phyloP scores from a whole-genome alignment of 1,140 invertebrate species.

The Nasonia longicornis region DNA sequence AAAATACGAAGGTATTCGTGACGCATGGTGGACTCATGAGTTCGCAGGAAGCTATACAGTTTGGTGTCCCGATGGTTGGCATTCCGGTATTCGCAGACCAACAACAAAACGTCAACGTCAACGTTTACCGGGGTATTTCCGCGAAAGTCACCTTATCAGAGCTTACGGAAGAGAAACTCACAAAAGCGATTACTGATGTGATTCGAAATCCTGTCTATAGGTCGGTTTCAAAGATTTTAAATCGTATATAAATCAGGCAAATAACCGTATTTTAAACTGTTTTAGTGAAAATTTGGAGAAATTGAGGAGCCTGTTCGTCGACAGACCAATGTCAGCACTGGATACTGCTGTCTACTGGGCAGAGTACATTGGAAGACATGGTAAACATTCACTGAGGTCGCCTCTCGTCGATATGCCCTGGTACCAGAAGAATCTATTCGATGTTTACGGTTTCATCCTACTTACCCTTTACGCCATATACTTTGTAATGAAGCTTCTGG shows the following conservation, averaged over 20 bases:
- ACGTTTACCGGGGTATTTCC: slow-evolving; percentile 48
- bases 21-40: slow-evolving; percentile 80
- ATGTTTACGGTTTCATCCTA: slow-evolving; percentile 12
- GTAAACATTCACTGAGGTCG: background rate
- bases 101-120: slow-evolving; percentile 68
- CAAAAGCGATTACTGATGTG: slow-evolving; percentile 55
- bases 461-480: background rate
- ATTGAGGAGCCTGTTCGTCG: background rate
- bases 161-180: slow-evolving; percentile 59
- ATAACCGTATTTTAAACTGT: too few species aligned
- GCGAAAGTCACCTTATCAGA: slow-evolving; percentile 57
- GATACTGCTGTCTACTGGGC: slow-evolving; percentile 18
- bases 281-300: background rate
- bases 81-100: slow-evolving; percentile 79
- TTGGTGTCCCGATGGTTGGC: slow-evolving; percentile 78
- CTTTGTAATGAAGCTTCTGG: background rate
- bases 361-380: slow-evolving; percentile 19
- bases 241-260: background rate
- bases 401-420: slow-evolving; percentile 21
- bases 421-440: background rate
- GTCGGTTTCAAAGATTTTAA: slow-evolving; percentile 43
- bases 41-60: slow-evolving; percentile 77
- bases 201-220: slow-evolving; percentile 59
- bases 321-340: background rate
- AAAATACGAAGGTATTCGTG: slow-evolving; percentile 76